Percentiles rank a stretch among this genome's conserved stretches.
These are phyloP conservation scores for Melanophora roralis DNA, from an alignment of 2,888 invertebrate genomes.

Conservation along the genomic window DNA sequence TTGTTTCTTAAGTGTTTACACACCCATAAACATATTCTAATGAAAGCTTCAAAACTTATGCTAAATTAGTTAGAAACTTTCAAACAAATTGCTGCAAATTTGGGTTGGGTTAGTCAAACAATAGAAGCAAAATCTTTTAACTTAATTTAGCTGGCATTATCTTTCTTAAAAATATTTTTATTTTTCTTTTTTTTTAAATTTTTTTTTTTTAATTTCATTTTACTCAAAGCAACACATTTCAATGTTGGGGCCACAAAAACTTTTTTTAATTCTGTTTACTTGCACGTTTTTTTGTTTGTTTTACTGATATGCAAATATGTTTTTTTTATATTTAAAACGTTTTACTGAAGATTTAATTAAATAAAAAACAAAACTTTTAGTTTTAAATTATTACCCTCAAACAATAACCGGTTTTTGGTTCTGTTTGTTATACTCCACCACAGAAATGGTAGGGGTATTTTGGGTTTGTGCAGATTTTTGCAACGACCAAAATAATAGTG, in stretches of 20 bases:
- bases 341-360: neutral
- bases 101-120: conserved; percentile 15
- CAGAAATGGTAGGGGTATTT: too few relatives aligned
- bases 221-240: neutral
- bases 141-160: neutral
- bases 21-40: too few relatives aligned
- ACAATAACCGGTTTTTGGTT: conserved; percentile 24
- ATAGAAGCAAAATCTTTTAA: neutral
- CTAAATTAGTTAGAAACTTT: conserved; percentile 32
- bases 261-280: too few relatives aligned
- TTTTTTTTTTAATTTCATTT: conserved; percentile 3
- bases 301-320: conserved; percentile 39
- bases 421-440: neutral
- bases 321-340: neutral
- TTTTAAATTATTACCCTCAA: conserved; percentile 21
- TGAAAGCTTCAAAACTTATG: conserved; percentile 11
- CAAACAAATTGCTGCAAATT: conserved; percentile 1
- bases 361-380: neutral
- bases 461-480: too few relatives aligned
- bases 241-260: conserved; percentile 21
- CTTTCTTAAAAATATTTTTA: neutral
- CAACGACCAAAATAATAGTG: too few relatives aligned
- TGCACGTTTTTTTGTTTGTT: neutral
- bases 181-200: neutral
- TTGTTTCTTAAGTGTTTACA: neutral